Percentiles rank a stretch among this genome's conserved stretches.
Conservation (phyloP, 2,113 vertebrate species). For the Micromys minutus region DNA sequence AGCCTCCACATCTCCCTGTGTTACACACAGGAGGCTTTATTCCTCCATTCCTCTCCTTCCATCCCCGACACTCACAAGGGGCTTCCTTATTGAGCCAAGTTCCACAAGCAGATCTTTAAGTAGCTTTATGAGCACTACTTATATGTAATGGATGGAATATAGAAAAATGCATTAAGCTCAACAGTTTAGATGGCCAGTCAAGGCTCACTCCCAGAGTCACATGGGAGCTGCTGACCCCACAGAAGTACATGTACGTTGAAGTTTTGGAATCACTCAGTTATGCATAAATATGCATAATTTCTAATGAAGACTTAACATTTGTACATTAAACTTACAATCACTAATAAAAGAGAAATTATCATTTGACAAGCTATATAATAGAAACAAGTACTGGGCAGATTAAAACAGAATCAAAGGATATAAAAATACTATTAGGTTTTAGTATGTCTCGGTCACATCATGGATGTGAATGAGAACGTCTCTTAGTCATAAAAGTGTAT, state of each 20-base stretch:
- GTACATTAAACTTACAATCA: slow-evolving; percentile 13
- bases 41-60: slow-evolving; percentile 2
- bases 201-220: neutral
- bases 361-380: slow-evolving; percentile 29
- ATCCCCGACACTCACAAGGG: neutral
- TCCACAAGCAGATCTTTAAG: neutral
- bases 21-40: neutral
- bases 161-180: neutral
- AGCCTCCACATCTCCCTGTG: neutral
- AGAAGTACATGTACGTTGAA: neutral
- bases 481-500: neutral
- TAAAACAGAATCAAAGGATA: slow-evolving; percentile 30
- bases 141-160: neutral
- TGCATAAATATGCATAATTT: neutral
- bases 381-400: slow-evolving; percentile 4
- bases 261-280: neutral
- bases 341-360: slow-evolving; percentile 30
- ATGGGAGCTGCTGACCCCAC: neutral
- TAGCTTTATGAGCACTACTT: neutral
- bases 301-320: slow-evolving; percentile 20
- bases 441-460: neutral
- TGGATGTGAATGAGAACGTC: neutral
- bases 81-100: slow-evolving; percentile 37
- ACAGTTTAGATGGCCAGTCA: neutral
- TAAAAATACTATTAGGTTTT: slow-evolving; percentile 42